These are phyloP conservation scores for Phylloscopus trochiloides DNA, from an alignment of 2,113 vertebrate species.

Conservation along the genomic window DNA sequence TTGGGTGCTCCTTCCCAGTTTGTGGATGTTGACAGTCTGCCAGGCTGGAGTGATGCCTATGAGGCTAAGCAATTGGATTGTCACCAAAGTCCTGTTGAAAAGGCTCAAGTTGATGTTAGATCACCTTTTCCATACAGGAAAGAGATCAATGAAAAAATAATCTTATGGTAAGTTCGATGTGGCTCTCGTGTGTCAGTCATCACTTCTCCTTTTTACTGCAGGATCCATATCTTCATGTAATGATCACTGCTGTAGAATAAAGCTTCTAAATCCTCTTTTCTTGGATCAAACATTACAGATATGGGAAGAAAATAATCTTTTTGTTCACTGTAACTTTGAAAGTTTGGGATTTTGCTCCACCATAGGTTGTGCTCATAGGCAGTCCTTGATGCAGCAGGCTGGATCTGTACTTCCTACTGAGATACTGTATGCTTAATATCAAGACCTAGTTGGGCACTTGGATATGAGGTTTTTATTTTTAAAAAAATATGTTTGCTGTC, in stretches of 20 bases:
- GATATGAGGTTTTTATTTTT: background rate
- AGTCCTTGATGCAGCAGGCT: background rate
- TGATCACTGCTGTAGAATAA: background rate
- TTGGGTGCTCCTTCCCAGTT: constrained; percentile 95
- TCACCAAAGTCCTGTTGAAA: constrained; percentile 38
- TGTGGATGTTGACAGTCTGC: constrained; percentile 86
- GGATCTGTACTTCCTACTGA: background rate
- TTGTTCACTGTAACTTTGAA: background rate
- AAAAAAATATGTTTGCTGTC: background rate
- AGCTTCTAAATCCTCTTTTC: background rate
- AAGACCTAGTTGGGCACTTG: background rate
- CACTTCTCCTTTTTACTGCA: background rate
- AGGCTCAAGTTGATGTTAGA: constrained; percentile 45
- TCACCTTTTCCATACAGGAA: constrained; percentile 90
- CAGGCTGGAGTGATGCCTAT: constrained; percentile 79
- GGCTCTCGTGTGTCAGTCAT: background rate
- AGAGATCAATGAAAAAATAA: constrained; percentile 88
- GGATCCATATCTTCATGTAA: background rate
- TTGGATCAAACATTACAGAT: background rate
- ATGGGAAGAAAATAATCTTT: background rate
- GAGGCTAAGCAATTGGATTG: constrained; percentile 53
- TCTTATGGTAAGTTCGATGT: constrained; percentile 83
- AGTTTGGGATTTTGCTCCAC: background rate
- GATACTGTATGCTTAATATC: background rate
- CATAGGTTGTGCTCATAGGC: background rate